Base-by-base conservation (phyloP, 23 tunicate genomes). In the Ciona savignyi region DNA sequence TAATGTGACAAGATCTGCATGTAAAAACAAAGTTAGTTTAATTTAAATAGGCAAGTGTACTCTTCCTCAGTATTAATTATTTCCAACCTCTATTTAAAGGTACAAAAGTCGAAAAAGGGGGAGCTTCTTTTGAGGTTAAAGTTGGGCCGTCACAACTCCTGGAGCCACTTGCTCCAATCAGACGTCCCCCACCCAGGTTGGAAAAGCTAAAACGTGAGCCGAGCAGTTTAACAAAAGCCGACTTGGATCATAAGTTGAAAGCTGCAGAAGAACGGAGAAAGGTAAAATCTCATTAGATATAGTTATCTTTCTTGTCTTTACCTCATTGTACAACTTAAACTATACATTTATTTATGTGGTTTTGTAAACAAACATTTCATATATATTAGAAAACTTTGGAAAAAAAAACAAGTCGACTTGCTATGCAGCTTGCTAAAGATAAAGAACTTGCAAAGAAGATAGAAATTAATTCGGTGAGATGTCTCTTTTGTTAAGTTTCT, bases 101-200 rank as follows among this genome's bases (percentile, higher is more conserved):
- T 0, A 4, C 84, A 33, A 91, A 85, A 76, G 72, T 91, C 0
- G 67, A 76, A 51, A 80, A 67, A 35, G 97, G 93, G 27, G 97
- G 97, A 31, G 79, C 97, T 56, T 86, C 97, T 0, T 91, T 91
- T 77, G 97, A 91, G 70, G 97, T 91, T 0, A 68, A 78, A 2
- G 29, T 65, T 15, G 77, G 73, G 1, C 83, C 97, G 21, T 42
- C 42, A 1, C 79, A 51, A 25, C 78, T 70, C 4, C 80, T 88
- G 26, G 88, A 88, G 35, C 96, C 96, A 15, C 65, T 89, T 0
- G 77, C 91, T 27, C 97, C 97, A 4, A 61, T 91, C 25, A 30
- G 74, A 60, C 51, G 83, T 4, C 86, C 91, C 35, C 97, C 97
- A 26, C 77, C 97, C 28, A 70, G 91, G 35, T 78, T 91, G 34